These are phyloP conservation scores for Labeo calbasu DNA, from an alignment of 2,797 vertebrate genomes.

Conservation along the genomic window DNA sequence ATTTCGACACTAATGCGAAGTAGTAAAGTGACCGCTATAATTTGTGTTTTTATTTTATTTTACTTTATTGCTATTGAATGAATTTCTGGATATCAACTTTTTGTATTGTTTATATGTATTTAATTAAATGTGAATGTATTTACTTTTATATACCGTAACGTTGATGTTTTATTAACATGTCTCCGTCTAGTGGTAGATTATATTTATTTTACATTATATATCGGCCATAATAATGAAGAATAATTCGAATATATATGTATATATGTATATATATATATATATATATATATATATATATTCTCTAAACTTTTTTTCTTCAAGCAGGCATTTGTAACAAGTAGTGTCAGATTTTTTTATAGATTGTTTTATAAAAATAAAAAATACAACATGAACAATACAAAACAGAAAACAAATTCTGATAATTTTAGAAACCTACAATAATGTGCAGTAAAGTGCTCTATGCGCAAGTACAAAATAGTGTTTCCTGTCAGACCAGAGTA, in stretches of 20 bases:
- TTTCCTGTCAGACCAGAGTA: constrained; percentile 1
- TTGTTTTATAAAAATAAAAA: not conserved
- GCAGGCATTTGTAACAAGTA: not conserved
- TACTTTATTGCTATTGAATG: not conserved
- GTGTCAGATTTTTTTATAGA: not conserved
- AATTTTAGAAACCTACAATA: not conserved
- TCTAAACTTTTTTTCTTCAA: too few species aligned
- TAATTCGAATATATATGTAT: too few species aligned
- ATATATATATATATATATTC: too few species aligned
- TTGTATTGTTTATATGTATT: not conserved
- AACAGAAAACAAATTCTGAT: not conserved
- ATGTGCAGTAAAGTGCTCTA: not conserved
- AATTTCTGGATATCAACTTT: not conserved
- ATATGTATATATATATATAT: too few species aligned
- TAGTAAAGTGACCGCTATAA: not conserved
- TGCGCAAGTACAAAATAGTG: not conserved
- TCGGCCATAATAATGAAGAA: too few species aligned
- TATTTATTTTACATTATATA: not conserved
- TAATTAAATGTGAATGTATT: not conserved
- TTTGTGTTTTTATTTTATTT: not conserved
- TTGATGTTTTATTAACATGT: not conserved
- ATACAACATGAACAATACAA: not conserved
- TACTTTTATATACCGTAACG: not conserved
- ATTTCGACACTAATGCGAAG: not conserved
- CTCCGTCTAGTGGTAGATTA: not conserved